Percentiles rank a stretch among this genome's conserved stretches.
Evolutionary conservation across 2,113 vertebrate species (phyloP).

Genomic region (Gyps fulvus): DNA sequence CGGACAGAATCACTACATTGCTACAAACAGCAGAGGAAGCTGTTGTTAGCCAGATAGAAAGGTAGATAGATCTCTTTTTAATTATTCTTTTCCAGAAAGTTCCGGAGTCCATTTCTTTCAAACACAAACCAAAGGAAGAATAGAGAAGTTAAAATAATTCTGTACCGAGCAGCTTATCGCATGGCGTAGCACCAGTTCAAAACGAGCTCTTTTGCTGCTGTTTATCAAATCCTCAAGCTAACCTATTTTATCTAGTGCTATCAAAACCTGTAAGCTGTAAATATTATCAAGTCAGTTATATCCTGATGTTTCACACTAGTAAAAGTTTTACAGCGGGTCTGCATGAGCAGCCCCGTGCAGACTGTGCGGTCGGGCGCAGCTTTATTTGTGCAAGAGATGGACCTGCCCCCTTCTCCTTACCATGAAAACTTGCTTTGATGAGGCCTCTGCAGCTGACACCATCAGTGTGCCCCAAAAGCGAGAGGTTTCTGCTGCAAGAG

Average conservation of each 20-base stretch:
- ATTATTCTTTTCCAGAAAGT: neutral
- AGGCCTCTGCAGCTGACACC: neutral
- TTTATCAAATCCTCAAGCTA: neutral
- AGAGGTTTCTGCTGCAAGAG: neutral
- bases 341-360: neutral
- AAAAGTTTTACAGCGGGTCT: neutral
- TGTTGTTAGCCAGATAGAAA: neutral
- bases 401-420: neutral
- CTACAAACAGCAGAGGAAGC: neutral
- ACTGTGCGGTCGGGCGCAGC: fast-evolving
- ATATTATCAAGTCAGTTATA: neutral
- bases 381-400: neutral
- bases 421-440: neutral
- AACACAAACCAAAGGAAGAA: neutral
- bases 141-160: neutral
- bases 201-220: neutral
- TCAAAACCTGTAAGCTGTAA: neutral
- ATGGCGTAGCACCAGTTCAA: neutral
- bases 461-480: fast-evolving
- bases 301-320: neutral
- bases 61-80: neutral
- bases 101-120: neutral
- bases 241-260: neutral
- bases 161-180: neutral
- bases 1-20: neutral